A percentile compares a stretch with the other conserved stretches of the same genome.
Conservation (phyloP, 2,888 invertebrate species). For the Cremastobaeus sp. region DNA sequence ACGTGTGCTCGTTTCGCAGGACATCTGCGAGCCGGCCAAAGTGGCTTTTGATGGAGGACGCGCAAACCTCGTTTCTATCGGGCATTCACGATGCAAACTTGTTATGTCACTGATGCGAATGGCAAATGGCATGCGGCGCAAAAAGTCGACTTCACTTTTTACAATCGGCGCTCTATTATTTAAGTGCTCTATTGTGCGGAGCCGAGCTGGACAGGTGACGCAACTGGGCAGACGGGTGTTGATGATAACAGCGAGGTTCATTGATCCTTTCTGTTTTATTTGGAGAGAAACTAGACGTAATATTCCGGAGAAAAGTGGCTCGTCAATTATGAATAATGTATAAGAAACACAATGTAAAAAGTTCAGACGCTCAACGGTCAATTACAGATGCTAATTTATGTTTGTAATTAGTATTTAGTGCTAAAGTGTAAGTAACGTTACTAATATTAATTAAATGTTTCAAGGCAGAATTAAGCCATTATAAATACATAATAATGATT, state of each 20-base stretch:
- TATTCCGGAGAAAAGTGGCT: too few relatives aligned
- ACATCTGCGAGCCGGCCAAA: constrained; percentile 25
- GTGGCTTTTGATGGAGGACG: constrained; percentile 23
- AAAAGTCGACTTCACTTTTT: constrained; percentile 18
- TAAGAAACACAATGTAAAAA: too few relatives aligned
- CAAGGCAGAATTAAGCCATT: too few relatives aligned
- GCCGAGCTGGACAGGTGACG: constrained; percentile 6
- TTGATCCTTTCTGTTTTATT: constrained; percentile 7
- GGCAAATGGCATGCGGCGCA: constrained; percentile 12
- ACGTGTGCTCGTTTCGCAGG: too few relatives aligned
- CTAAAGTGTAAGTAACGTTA: too few relatives aligned
- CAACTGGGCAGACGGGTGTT: constrained; percentile 5
- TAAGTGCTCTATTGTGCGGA: not conserved
- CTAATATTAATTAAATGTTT: too few relatives aligned
- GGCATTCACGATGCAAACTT: constrained; percentile 26
- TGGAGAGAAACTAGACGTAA: too few relatives aligned
- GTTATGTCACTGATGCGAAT: constrained; percentile 21
- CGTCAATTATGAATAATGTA: too few relatives aligned
- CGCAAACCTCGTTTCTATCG: constrained; percentile 2
- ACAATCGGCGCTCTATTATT: constrained; percentile 7
- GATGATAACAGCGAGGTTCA: constrained; percentile 11
- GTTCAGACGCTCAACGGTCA: too few relatives aligned
- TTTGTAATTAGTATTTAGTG: too few relatives aligned
- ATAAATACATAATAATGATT: too few relatives aligned
- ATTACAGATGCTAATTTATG: too few relatives aligned